A percentile compares a stretch with the other conserved stretches of the same genome.
phyloP scores from a whole-genome alignment of 2,888 invertebrate genomes.

The Liposcelis brunnea region DNA sequence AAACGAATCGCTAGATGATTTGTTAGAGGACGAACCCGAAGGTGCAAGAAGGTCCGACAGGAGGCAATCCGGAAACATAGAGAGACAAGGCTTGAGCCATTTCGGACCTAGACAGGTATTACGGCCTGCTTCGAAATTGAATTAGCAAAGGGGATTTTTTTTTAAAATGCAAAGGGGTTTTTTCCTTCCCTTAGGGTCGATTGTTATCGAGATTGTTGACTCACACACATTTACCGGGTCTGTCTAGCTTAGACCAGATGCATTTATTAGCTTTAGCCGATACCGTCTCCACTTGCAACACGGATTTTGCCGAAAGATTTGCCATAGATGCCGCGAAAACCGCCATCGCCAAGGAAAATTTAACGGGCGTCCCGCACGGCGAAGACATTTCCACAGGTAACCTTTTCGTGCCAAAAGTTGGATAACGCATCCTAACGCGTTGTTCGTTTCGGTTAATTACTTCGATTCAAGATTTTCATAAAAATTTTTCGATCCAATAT shows the following conservation, averaged over 20 bases:
- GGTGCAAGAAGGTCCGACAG: slow-evolving; percentile 38
- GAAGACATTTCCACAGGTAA: slow-evolving; percentile 34
- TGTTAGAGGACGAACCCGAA: slow-evolving; percentile 53
- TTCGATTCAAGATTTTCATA: neutral
- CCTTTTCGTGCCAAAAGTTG: no score
- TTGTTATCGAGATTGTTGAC: slow-evolving; percentile 78
- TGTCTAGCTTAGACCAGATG: slow-evolving; percentile 97
- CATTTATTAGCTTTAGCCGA: slow-evolving; percentile 96
- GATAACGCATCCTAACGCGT: no score
- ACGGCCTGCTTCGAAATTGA: neutral
- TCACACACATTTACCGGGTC: slow-evolving; percentile 84
- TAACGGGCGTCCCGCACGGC: slow-evolving; percentile 36
- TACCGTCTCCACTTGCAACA: slow-evolving; percentile 87
- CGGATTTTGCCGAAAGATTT: slow-evolving; percentile 69
- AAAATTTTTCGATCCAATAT: slow-evolving; percentile 2
- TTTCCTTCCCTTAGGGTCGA: slow-evolving; percentile 33
- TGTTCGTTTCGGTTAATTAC: no score
- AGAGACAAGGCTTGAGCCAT: slow-evolving; percentile 59
- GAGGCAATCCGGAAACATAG: slow-evolving; percentile 46
- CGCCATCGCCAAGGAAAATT: slow-evolving; percentile 45
- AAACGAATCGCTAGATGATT: slow-evolving; percentile 67
- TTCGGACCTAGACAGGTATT: slow-evolving; percentile 69
- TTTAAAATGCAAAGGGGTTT: no score
- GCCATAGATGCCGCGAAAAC: slow-evolving; percentile 50
- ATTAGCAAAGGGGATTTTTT: neutral